Evolutionary conservation across 2,797 vertebrate species (phyloP).

Genomic region (Acestrorhynchus altus): DNA sequence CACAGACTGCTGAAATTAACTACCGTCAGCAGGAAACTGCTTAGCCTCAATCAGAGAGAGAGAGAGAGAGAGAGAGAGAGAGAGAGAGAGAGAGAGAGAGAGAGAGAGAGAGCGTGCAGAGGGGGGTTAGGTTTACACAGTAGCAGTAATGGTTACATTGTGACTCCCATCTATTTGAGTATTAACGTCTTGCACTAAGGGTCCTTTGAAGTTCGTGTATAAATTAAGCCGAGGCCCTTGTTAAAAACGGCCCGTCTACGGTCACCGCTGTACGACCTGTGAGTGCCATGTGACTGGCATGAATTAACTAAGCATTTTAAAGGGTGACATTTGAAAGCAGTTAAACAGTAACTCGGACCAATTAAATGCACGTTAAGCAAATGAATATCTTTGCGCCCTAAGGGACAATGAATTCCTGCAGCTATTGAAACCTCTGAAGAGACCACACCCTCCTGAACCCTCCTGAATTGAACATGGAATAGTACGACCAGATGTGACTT

Average conservation of each 20-base stretch:
- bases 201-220: slow-evolving; percentile 72
- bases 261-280: slow-evolving; percentile 76
- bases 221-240: slow-evolving; percentile 60
- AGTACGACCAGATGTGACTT: slow-evolving; percentile 45
- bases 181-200: slow-evolving; percentile 70
- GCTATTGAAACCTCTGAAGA: slow-evolving; percentile 40
- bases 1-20: slow-evolving; percentile 71
- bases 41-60: slow-evolving; percentile 80
- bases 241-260: slow-evolving; percentile 70
- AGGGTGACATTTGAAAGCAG: slow-evolving; percentile 52
- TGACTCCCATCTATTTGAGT: slow-evolving; percentile 69
- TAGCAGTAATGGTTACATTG: slow-evolving; percentile 74
- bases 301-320: slow-evolving; percentile 80
- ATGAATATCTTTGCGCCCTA: slow-evolving; percentile 43
- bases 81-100: slow-evolving; percentile 58
- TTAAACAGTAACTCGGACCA: slow-evolving; percentile 59
- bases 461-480: slow-evolving; percentile 28
- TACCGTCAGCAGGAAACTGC: slow-evolving; percentile 78
- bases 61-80: slow-evolving; percentile 38
- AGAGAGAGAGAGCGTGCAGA: slow-evolving; percentile 60
- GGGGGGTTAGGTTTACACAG: slow-evolving; percentile 68
- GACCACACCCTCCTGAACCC: slow-evolving; percentile 19
- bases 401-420: slow-evolving; percentile 37
- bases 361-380: slow-evolving; percentile 58
- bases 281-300: slow-evolving; percentile 74